Conservation (phyloP, 2,797 vertebrate species). For the Microctenopoma lineatum region DNA sequence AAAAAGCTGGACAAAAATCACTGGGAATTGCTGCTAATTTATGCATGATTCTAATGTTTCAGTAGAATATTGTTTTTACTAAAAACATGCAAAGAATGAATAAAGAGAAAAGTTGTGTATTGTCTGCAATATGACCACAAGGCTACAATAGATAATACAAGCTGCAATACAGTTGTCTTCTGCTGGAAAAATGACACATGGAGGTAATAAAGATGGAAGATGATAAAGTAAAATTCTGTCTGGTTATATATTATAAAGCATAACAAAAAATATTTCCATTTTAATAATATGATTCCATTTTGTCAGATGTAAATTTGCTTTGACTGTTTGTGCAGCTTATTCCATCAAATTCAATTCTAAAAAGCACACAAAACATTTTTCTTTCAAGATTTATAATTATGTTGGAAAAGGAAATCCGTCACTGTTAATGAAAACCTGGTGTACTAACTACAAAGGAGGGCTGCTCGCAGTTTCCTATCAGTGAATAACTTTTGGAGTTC, state of each 20-base stretch:
- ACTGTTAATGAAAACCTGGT: not conserved
- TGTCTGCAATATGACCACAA: too few relatives aligned
- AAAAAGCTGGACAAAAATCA: too few relatives aligned
- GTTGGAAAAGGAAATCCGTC: constrained; percentile 12
- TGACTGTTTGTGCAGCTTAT: constrained; percentile 29
- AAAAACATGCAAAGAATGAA: too few relatives aligned
- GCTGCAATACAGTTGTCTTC: not conserved
- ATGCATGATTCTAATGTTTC: too few relatives aligned
- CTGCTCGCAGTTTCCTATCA: constrained; percentile 1
- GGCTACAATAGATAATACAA: not conserved
- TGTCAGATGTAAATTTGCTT: constrained; percentile 28
- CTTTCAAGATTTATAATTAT: constrained; percentile 31
- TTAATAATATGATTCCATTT: constrained; percentile 7
- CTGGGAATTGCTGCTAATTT: too few relatives aligned
- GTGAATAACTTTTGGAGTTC: not conserved
- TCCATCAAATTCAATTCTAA: constrained; percentile 4
- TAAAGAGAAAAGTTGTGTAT: too few relatives aligned
- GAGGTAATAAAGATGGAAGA: too few relatives aligned
- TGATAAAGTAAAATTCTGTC: not conserved
- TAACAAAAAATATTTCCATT: constrained; percentile 6
- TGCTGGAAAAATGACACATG: not conserved
- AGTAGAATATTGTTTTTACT: too few relatives aligned
- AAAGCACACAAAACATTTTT: constrained; percentile 24
- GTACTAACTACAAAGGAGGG: not conserved
- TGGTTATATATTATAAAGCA: not conserved